Conservation (phyloP, 2,888 invertebrate species). For the Drosophila mayaguana region DNA sequence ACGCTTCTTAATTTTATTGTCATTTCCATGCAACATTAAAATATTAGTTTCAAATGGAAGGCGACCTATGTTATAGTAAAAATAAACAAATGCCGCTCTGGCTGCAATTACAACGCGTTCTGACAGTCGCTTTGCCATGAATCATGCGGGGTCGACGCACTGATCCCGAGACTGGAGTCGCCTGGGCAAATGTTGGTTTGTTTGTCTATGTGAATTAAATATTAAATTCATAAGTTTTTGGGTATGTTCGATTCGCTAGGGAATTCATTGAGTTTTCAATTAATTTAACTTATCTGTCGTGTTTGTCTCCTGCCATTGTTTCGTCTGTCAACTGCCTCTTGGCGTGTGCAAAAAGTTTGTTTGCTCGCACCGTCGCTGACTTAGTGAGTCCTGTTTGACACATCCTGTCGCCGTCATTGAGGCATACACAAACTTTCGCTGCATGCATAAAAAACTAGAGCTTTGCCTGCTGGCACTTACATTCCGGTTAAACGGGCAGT, state of each 20-base stretch:
- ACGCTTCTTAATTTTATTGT: slow-evolving; percentile 44
- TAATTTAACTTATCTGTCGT: neutral
- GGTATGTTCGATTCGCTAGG: neutral
- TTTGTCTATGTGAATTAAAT: neutral
- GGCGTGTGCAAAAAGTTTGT: slow-evolving; percentile 47
- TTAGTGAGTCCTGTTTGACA: slow-evolving; percentile 59
- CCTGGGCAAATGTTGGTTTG: slow-evolving; percentile 20
- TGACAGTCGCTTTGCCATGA: slow-evolving; percentile 52
- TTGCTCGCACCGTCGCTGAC: slow-evolving; percentile 3
- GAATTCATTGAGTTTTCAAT: neutral
- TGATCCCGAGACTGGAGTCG: slow-evolving; percentile 42
- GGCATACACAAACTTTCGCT: slow-evolving; percentile 44
- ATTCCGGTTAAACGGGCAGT: slow-evolving; percentile 34
- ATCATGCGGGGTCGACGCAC: slow-evolving; percentile 23
- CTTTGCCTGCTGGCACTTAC: slow-evolving; percentile 21
- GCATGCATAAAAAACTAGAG: slow-evolving; percentile 28
- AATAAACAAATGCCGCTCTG: slow-evolving; percentile 55
- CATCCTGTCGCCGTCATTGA: slow-evolving; percentile 62
- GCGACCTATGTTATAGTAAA: slow-evolving; percentile 32
- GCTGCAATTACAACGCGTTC: slow-evolving; percentile 54
- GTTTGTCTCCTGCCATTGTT: neutral
- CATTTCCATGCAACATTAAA: slow-evolving; percentile 59
- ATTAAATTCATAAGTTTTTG: neutral
- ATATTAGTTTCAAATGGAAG: slow-evolving; percentile 62
- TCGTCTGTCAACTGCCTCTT: slow-evolving; percentile 4